phyloP scores from a whole-genome alignment of 1,140 invertebrate genomes.

The Drosophila miranda region DNA sequence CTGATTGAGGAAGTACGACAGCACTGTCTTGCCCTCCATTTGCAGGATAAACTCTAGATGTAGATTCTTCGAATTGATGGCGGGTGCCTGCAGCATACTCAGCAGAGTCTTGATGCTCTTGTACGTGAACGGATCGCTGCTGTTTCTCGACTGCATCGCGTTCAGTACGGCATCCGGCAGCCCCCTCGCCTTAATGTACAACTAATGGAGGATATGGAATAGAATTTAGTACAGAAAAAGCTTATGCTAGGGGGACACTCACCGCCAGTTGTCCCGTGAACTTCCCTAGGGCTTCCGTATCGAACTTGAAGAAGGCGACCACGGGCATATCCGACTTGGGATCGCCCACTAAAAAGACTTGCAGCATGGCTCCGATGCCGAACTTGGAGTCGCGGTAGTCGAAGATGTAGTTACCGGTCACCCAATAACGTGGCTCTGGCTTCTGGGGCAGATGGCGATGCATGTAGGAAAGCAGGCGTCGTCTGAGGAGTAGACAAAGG shows the following conservation, averaged over 20 bases:
- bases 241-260: slow-evolving; percentile 44
- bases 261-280: slow-evolving; percentile 84
- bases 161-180: slow-evolving; percentile 77
- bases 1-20: slow-evolving; percentile 85
- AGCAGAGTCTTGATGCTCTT: slow-evolving; percentile 83
- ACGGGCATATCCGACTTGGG: slow-evolving; percentile 85
- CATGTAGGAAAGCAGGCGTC: slow-evolving; percentile 85
- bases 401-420: slow-evolving; percentile 86
- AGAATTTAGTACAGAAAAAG: no score
- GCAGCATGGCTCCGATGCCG: slow-evolving; percentile 85
- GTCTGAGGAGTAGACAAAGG: slow-evolving; percentile 69
- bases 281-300: slow-evolving; percentile 85
- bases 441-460: slow-evolving; percentile 84
- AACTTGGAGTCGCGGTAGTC: slow-evolving; percentile 85
- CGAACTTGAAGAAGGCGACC: slow-evolving; percentile 84
- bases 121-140: slow-evolving; percentile 80
- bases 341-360: slow-evolving; percentile 85
- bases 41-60: slow-evolving; percentile 85
- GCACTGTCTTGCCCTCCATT: slow-evolving; percentile 84
- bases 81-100: slow-evolving; percentile 83
- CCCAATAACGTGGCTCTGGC: slow-evolving; percentile 83
- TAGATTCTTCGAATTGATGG: slow-evolving; percentile 81
- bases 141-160: slow-evolving; percentile 77
- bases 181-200: slow-evolving; percentile 85
- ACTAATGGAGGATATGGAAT: slow-evolving; percentile 60